These are phyloP conservation scores for Apomyelois bistriatella DNA, from an alignment of 2,888 invertebrate genomes.

Conservation along the genomic window DNA sequence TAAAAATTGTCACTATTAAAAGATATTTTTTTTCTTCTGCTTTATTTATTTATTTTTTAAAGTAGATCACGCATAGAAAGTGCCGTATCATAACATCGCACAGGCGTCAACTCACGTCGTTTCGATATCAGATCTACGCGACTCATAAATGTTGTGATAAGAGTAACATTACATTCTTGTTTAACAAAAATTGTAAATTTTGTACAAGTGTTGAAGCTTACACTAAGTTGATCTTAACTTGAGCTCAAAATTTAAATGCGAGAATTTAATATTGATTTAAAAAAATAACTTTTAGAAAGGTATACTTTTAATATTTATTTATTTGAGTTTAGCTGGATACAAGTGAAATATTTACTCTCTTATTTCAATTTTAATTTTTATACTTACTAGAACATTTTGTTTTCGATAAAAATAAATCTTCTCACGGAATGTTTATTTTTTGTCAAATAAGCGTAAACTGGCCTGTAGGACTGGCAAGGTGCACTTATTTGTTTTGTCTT, in stretches of 20 bases:
- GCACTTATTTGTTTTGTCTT: conserved; percentile 2
- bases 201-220: not conserved
- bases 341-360: too few relatives aligned
- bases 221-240: too few relatives aligned
- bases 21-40: too few relatives aligned
- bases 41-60: not conserved
- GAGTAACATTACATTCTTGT: not conserved
- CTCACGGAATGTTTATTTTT: not conserved
- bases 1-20: too few relatives aligned
- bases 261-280: too few relatives aligned
- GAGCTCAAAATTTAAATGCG: too few relatives aligned
- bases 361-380: too few relatives aligned
- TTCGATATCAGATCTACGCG: conserved; percentile 14
- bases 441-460: not conserved
- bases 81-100: not conserved
- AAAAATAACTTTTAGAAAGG: too few relatives aligned
- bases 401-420: not conserved
- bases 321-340: too few relatives aligned
- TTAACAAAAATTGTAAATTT: not conserved
- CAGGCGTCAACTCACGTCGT: conserved; percentile 14
- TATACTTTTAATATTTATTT: too few relatives aligned
- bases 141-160: conserved; percentile 9
- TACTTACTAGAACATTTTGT: not conserved
- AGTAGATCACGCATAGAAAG: not conserved
- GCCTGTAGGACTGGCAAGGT: not conserved